Evolutionary conservation across 2,888 invertebrate species (phyloP).

Genomic region (Thyatira batis): DNA sequence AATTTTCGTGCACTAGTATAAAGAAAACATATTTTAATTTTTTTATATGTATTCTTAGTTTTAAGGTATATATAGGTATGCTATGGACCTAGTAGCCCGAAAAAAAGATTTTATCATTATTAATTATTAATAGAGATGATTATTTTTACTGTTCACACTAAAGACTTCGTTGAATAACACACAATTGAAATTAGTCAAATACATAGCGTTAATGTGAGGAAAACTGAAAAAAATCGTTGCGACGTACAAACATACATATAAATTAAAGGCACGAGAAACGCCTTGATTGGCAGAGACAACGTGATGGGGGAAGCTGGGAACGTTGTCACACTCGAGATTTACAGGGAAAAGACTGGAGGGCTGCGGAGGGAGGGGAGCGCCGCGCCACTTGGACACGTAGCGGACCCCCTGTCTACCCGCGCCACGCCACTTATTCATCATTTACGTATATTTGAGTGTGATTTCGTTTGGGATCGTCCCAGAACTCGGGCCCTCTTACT

Average conservation of each 20-base stretch:
- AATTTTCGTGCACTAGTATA: too few species aligned
- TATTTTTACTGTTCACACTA: too few species aligned
- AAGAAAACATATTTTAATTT: too few species aligned
- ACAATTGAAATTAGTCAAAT: background rate
- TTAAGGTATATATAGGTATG: too few species aligned
- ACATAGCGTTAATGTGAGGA: background rate
- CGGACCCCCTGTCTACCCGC: constrained; percentile 41
- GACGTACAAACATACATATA: constrained; percentile 29
- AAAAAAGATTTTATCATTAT: too few species aligned
- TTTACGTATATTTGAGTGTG: constrained; percentile 78
- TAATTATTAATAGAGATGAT: too few species aligned
- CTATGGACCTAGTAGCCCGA: too few species aligned
- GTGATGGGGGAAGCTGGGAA: constrained; percentile 52
- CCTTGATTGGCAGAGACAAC: constrained; percentile 49
- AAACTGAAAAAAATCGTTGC: background rate
- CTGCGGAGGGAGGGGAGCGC: constrained; percentile 40
- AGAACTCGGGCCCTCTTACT: constrained; percentile 61
- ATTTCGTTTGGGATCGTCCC: constrained; percentile 73
- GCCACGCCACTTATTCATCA: constrained; percentile 71
- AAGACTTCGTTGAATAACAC: too few species aligned
- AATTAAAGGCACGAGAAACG: constrained; percentile 48
- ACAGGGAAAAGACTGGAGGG: constrained; percentile 52
- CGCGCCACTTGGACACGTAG: constrained; percentile 75
- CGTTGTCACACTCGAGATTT: constrained; percentile 70
- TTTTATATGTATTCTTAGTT: too few species aligned